A percentile compares a stretch with the other conserved stretches of the same genome.
These are phyloP conservation scores for Antechinus flavipes DNA, from an alignment of 2,113 vertebrate species.

Conservation along the genomic window DNA sequence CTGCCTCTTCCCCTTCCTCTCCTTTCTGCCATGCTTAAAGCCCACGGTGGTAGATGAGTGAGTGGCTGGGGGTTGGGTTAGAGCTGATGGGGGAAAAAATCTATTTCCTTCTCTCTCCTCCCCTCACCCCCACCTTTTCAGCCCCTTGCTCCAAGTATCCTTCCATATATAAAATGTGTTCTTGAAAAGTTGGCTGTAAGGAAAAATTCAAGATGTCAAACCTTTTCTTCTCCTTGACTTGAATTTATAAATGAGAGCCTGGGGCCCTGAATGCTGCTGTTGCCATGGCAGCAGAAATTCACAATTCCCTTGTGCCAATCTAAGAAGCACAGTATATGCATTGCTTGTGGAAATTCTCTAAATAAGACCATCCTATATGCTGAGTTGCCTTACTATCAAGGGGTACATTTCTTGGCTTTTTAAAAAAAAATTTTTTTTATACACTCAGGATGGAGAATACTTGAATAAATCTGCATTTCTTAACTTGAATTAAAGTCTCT, in stretches of 20 bases:
- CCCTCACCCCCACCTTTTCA: background rate
- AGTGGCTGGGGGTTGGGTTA: background rate
- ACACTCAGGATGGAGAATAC: background rate
- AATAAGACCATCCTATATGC: background rate
- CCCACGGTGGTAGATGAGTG: background rate
- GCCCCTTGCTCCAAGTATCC: background rate
- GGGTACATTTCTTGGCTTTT: background rate
- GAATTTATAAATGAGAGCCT: slow-evolving; percentile 3
- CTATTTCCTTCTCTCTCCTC: background rate
- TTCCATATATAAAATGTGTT: background rate
- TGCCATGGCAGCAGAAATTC: slow-evolving; percentile 21
- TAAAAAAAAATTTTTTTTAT: background rate
- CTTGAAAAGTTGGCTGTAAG: slow-evolving; percentile 28
- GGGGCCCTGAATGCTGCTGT: slow-evolving; percentile 18
- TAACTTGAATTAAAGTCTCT: background rate
- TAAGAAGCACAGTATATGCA: background rate
- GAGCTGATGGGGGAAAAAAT: background rate
- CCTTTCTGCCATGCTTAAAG: background rate
- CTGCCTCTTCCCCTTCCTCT: fast-evolving
- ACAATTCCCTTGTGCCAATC: background rate
- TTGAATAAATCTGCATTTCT: slow-evolving; percentile 3
- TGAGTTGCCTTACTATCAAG: background rate
- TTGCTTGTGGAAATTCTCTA: slow-evolving; percentile 5
- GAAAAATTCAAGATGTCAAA: background rate
- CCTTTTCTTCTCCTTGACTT: background rate